Percentiles rank a stretch among this genome's conserved stretches.
phyloP scores from a whole-genome alignment of 2,113 vertebrate genomes.

The Vombatus ursinus region DNA sequence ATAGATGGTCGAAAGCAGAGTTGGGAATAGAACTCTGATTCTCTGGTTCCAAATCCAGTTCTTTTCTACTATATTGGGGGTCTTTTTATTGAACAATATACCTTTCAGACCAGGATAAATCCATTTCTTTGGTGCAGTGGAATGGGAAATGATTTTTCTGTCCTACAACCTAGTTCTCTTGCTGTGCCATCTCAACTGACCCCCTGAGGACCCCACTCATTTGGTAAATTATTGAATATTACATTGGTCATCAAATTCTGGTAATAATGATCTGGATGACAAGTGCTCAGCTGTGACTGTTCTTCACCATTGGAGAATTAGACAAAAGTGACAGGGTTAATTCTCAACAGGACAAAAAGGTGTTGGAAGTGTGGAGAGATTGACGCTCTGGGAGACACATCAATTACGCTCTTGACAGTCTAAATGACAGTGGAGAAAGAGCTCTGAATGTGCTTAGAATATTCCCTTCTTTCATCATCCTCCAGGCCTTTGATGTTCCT shows the following conservation, averaged over 20 bases:
- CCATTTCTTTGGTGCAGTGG: background rate
- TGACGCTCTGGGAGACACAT: background rate
- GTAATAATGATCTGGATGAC: constrained; percentile 6
- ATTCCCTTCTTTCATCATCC: constrained; percentile 10
- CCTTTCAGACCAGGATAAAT: background rate
- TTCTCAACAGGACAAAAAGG: constrained; percentile 49
- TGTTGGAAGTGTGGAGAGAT: background rate
- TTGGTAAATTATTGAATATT: constrained; percentile 49
- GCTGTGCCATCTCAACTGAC: background rate
- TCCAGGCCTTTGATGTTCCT: constrained; percentile 11
- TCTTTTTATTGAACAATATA: background rate
- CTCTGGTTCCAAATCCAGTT: background rate
- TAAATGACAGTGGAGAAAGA: constrained; percentile 1
- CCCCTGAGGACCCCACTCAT: background rate
- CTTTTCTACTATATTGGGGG: background rate
- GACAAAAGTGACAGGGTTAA: constrained; percentile 60
- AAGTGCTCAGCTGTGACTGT: background rate
- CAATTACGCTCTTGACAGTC: constrained; percentile 37
- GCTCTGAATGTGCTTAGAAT: constrained; percentile 15
- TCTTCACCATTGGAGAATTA: constrained; percentile 36
- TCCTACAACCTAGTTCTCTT: background rate
- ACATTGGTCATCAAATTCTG: constrained; percentile 49
- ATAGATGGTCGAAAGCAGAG: background rate
- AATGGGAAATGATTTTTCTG: background rate
- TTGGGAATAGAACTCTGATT: background rate